phyloP scores from a whole-genome alignment of 2,113 vertebrate species.

The Lipotes vexillifer region DNA sequence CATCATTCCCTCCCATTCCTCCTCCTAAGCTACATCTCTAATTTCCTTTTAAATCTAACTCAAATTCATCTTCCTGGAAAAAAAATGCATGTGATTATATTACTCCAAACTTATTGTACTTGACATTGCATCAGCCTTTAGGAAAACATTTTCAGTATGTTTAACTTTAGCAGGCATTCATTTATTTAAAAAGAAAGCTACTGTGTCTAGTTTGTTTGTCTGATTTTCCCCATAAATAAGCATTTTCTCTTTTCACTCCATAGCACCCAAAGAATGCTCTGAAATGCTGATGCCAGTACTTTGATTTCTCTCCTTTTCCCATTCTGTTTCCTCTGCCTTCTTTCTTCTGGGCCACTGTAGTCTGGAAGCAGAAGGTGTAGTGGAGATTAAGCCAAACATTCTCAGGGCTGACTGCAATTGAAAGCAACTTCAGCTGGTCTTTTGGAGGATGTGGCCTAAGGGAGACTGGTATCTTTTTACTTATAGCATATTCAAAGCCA shows the following conservation, averaged over 20 bases:
- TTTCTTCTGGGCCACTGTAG: background rate
- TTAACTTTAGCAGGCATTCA: background rate
- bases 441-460: background rate
- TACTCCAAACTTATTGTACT: background rate
- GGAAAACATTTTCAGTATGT: background rate
- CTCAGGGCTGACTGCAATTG: background rate
- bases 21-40: background rate
- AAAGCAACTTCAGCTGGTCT: background rate
- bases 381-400: background rate
- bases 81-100: background rate
- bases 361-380: background rate
- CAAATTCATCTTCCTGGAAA: background rate
- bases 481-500: background rate
- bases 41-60: constrained; percentile 1
- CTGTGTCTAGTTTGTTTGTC: background rate
- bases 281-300: background rate
- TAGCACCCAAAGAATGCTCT: background rate
- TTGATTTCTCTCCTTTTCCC: background rate
- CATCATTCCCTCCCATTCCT: background rate
- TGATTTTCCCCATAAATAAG: background rate
- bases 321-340: background rate
- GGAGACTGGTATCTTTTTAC: background rate
- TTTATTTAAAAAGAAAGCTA: background rate
- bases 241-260: background rate
- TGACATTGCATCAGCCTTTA: background rate